Conservation (phyloP, 1,140 invertebrate genomes). For the Wiebesia pumilae region DNA sequence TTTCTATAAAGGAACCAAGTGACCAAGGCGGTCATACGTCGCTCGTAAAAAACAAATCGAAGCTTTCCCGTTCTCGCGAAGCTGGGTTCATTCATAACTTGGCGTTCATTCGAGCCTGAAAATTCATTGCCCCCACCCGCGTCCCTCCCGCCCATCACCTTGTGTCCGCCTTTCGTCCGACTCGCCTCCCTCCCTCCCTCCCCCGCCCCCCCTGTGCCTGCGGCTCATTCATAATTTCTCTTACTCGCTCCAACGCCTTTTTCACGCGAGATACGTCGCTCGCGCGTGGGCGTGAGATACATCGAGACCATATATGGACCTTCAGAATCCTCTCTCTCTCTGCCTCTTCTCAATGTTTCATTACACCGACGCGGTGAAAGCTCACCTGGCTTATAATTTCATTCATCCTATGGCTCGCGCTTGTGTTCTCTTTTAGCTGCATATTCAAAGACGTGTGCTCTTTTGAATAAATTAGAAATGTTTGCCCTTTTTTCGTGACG, state of each 20-base stretch:
- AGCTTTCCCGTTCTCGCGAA: not conserved
- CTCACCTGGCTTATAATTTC: not conserved
- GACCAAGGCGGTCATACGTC: not conserved
- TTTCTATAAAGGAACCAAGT: no score
- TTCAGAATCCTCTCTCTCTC: not conserved
- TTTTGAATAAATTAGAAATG: not conserved
- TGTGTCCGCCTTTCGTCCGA: not conserved
- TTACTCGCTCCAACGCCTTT: not conserved
- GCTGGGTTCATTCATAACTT: not conserved
- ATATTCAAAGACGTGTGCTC: not conserved
- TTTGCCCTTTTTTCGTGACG: not conserved
- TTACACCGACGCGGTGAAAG: not conserved
- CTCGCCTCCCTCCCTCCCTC: not conserved
- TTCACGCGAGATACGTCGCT: not conserved
- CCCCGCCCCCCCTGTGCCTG: not conserved
- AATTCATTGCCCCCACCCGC: not conserved
- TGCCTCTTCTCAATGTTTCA: not conserved
- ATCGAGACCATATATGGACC: conserved; percentile 10
- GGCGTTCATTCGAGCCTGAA: not conserved
- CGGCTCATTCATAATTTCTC: conserved; percentile 1
- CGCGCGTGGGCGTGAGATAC: not conserved
- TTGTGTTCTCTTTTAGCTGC: not conserved
- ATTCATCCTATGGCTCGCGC: not conserved
- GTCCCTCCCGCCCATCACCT: not conserved
- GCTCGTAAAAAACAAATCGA: not conserved